Base-by-base conservation (phyloP, 2,797 vertebrate species). In the Poecilia wingei region DNA sequence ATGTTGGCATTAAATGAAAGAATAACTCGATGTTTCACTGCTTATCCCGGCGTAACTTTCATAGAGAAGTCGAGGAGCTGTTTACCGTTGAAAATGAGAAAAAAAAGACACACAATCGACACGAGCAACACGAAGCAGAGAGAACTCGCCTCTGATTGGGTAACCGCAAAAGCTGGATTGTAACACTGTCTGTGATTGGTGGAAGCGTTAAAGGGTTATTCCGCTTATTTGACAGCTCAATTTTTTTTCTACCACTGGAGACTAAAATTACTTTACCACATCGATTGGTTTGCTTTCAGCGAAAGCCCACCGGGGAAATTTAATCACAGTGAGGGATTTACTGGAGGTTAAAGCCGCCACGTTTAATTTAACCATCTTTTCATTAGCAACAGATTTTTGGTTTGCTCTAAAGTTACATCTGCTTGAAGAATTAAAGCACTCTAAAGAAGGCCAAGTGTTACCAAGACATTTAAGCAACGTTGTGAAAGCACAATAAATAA, bases 181-280 rank as follows among this genome's bases (percentile, higher is more conserved):
- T 70, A 70, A 70, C 41, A 28, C 41, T 13, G 45, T 10, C 33
- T 87, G 78, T 77, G 61, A 94, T 95, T 94, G 94, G 94, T 76
- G 6, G 82, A 80, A 2, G 0, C 2, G 43, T 90, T 91, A 91
- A 92, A 92, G 89, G 88, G 55, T 49, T 55, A 75, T 85, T 91
- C 83, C 84, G 28, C 81, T 31, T 36, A 75, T 74, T 1, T 59
- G 4, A 12, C 4, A 10, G 72, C 68, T 16, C 14, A 4, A 71
- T 49, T 22, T 45, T 69, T 22, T n/a, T 28, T 31, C 46, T 22
- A 10, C 3, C 28, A 68, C 81, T 55, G 8, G 25, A 80, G 81
- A 82, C 77, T 84, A 75, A 87, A 89, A 94, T 90, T 43, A 92
- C 91, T 89, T 88, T 64, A 88, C 59, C 51, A 73, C 64, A 93